phyloP scores from a whole-genome alignment of 2,888 invertebrate genomes.

The Papilio demoleus region DNA sequence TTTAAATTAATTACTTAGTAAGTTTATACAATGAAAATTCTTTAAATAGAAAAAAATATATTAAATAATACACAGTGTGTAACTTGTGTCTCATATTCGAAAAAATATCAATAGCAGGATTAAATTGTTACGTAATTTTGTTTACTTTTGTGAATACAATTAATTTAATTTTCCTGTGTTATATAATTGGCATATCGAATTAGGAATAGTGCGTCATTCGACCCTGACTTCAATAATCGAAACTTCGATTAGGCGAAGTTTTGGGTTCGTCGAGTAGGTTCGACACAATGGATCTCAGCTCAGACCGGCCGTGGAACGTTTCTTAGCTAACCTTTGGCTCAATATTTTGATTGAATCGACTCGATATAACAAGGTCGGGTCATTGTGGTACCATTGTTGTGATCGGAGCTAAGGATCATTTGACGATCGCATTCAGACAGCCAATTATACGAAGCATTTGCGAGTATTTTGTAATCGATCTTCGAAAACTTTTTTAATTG shows the following conservation, averaged over 20 bases:
- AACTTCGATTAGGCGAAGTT: constrained; percentile 64
- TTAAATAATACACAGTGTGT: background rate
- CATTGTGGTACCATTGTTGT: constrained; percentile 66
- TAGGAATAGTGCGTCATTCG: constrained; percentile 53
- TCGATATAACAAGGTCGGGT: constrained; percentile 69
- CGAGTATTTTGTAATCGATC: constrained; percentile 61
- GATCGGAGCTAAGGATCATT: constrained; percentile 50
- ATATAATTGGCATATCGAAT: constrained; percentile 15
- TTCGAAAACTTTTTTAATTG: constrained; percentile 50
- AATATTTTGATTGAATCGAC: constrained; percentile 75
- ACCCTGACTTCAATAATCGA: constrained; percentile 71
- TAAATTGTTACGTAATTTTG: background rate
- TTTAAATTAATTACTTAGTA: background rate
- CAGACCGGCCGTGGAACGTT: constrained; percentile 49
- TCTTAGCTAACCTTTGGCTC: constrained; percentile 72
- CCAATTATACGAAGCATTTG: constrained; percentile 43
- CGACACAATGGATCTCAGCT: constrained; percentile 56
- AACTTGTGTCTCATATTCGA: background rate
- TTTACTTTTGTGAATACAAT: constrained; percentile 2
- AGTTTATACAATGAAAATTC: background rate
- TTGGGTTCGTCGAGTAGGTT: constrained; percentile 59
- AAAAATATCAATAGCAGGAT: background rate
- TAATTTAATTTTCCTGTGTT: constrained; percentile 7
- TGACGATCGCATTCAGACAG: constrained; percentile 57
- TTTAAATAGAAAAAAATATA: background rate